Base-by-base conservation (phyloP, 1,140 invertebrate species). In the Megalopta genalis region DNA sequence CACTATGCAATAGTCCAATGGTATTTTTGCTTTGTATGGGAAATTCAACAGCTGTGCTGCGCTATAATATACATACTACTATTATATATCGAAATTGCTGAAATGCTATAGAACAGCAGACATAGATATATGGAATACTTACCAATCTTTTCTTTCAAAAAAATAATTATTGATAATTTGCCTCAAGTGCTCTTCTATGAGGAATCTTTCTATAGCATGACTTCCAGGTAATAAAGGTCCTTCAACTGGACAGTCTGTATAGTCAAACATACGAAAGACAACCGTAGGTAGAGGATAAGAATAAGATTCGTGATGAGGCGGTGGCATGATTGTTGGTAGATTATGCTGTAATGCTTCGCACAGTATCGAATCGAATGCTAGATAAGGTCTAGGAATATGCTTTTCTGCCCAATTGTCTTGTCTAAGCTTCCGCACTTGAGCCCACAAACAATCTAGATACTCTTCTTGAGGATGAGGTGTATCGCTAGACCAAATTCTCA, bases 391-490 rank as follows among this genome's bases (percentile, higher is more conserved):
- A 5, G 96, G 95, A 90, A 99, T 99, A 91, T 99, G 98, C 89
- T 98, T 98, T 90, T 99, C 99, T 49, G 96, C 96, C 99, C 99
- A 99, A 91, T 98, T 98, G 88, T 99, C 98, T 87, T 97, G 96
- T 57, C 97, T 95, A 21, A 99, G 92, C 89, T 99, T 99, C 79
- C 96, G 95, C 49, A 99, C 96, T 93, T 99, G 99, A 8, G 97
- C 97, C 98, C 98, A 99, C 0, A 99, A 94, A 88, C 98, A 99
- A 89, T 99, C 99, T 72, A 99, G 93, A 92, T 99, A 99, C 93
- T 99, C 99, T 93, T 99, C 99, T 92, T 99, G 99, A 0, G 98
- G 96, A 94, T 99, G 98, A 52, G 98, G 98, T 6, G 96, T 95
- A 90, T 99, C 97, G 68, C 95, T 95, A 2, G 96, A 95, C 98